Evolutionary conservation across 2,113 vertebrate species (phyloP).

Genomic region (Manacus vitellinus): DNA sequence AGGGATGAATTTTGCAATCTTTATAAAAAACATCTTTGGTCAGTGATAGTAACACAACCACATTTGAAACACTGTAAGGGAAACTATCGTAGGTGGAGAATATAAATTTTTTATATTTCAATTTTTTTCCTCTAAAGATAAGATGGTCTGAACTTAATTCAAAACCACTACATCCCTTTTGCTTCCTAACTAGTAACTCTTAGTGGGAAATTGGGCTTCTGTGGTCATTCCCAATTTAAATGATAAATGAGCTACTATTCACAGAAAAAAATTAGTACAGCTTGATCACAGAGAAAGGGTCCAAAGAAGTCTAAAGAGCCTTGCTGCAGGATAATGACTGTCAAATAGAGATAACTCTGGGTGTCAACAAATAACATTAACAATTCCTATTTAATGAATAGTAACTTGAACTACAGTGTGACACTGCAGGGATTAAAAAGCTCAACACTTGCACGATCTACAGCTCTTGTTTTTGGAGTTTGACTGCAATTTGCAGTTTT

Average conservation of each 20-base stretch:
- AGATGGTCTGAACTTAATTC: neutral
- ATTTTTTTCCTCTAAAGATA: neutral
- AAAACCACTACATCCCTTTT: neutral
- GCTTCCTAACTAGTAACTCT: neutral
- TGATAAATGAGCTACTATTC: constrained; percentile 26
- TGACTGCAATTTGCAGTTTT: neutral
- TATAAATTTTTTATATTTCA: neutral
- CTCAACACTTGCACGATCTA: neutral
- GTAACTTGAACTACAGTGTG: neutral
- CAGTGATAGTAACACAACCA: neutral
- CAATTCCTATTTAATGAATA: neutral
- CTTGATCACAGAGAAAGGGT: neutral
- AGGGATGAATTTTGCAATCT: neutral
- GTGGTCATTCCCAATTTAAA: neutral
- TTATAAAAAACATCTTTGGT: neutral
- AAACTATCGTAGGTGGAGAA: neutral
- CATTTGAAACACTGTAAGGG: neutral
- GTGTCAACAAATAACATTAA: constrained; percentile 34
- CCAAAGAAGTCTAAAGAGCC: neutral
- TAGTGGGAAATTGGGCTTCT: neutral
- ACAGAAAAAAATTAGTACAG: neutral
- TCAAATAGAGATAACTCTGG: neutral
- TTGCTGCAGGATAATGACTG: constrained; percentile 15
- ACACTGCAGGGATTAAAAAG: neutral
- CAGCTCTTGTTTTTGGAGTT: neutral